These are phyloP conservation scores for Ephydatia muelleri DNA, from an alignment of 37 sponge, comb jelly and placozoan genomes.

Conservation along the genomic window DNA sequence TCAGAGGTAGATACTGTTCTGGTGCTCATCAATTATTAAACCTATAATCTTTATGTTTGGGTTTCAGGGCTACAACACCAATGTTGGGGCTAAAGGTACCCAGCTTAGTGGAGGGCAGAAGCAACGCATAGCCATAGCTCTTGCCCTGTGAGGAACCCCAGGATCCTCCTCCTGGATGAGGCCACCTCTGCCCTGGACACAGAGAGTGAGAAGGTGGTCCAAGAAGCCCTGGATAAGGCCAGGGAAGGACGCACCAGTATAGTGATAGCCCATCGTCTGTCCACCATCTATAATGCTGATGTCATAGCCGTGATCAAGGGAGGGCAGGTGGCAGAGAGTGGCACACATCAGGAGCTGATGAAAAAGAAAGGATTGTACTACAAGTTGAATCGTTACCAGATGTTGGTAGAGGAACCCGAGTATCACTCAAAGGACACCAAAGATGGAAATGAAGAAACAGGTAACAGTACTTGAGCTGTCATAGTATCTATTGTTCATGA, in stretches of 20 bases:
- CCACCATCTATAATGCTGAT: slow-evolving; percentile 16
- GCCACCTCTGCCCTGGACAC: slow-evolving; percentile 71
- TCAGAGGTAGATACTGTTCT: slow-evolving; percentile 40
- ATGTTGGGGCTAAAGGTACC: slow-evolving; percentile 48
- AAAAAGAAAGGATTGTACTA: slow-evolving; percentile 36
- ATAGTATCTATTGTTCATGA: background rate
- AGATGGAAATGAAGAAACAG: background rate
- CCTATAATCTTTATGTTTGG: too few relatives aligned
- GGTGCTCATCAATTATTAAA: background rate
- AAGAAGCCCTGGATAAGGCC: slow-evolving; percentile 72
- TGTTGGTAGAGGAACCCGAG: background rate
- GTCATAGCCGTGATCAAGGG: slow-evolving; percentile 26
- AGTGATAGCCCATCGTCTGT: slow-evolving; percentile 71
- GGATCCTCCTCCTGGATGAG: slow-evolving; percentile 70
- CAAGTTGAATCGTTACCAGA: background rate
- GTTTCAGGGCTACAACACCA: slow-evolving; percentile 58
- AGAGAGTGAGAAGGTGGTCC: slow-evolving; percentile 64
- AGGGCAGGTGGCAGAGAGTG: slow-evolving; percentile 34
- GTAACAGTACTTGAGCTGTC: background rate
- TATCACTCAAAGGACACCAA: background rate
- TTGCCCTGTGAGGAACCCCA: slow-evolving; percentile 66
- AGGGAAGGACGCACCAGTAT: slow-evolving; percentile 67
- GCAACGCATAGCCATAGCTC: slow-evolving; percentile 69
- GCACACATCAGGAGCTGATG: slow-evolving; percentile 57
- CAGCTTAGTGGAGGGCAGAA: slow-evolving; percentile 73